Conservation (phyloP, 2,113 vertebrate species). For the Dicerorhinus sumatrensis region DNA sequence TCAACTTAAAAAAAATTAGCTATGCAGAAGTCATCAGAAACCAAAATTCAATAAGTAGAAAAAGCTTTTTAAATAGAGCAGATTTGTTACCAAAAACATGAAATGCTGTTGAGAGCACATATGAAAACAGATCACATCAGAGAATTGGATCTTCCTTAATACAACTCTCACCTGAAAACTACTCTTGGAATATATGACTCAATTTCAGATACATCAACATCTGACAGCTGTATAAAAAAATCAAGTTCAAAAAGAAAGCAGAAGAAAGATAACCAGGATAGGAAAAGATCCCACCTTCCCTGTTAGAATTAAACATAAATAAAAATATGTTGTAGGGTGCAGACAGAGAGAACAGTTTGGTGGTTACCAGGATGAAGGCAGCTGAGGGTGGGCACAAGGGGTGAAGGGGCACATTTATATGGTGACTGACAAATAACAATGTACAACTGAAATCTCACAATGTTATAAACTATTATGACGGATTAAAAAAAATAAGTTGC, state of each 20-base stretch:
- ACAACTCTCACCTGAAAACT: conserved; percentile 51
- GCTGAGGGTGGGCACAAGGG: no score
- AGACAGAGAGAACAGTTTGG: no score
- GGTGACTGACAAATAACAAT: no score
- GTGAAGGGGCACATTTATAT: no score
- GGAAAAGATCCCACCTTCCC: not conserved
- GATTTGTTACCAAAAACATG: conserved; percentile 35
- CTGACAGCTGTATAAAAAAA: not conserved
- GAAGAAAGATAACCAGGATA: conserved; percentile 37
- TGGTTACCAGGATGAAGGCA: no score
- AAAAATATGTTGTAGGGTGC: not conserved
- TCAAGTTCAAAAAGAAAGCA: conserved; percentile 45
- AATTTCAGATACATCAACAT: conserved; percentile 55
- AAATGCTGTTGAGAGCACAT: conserved; percentile 26
- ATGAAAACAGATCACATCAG: conserved; percentile 8
- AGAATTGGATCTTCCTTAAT: not conserved
- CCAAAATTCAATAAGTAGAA: conserved; percentile 44
- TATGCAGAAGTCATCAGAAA: conserved; percentile 51
- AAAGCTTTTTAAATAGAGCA: conserved; percentile 39
- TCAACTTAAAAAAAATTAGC: conserved; percentile 32
- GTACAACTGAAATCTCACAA: no score
- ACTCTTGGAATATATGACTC: not conserved
- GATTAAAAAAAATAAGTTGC: conserved; percentile 21
- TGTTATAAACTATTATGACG: no score
- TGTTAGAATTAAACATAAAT: conserved; percentile 52